Evolutionary conservation across 2,797 vertebrate genomes (phyloP).

Genomic region (Alauda arvensis): DNA sequence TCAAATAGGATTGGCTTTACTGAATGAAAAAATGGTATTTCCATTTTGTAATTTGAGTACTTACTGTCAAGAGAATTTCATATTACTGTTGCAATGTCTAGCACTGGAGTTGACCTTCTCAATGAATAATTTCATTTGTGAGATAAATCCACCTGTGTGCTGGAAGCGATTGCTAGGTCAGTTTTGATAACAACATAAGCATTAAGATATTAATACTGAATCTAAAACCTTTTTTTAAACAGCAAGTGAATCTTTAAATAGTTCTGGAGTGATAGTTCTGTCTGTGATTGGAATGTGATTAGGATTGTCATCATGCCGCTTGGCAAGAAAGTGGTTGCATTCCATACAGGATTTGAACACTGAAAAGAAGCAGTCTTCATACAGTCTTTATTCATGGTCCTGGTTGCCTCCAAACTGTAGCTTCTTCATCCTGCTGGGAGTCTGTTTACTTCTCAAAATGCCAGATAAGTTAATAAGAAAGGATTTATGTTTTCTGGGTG

Average conservation of each 20-base stretch:
- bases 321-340: not conserved
- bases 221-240: not conserved
- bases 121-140: not conserved
- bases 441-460: not conserved
- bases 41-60: not conserved
- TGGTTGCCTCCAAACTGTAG: not conserved
- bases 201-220: not conserved
- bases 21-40: conserved; percentile 88
- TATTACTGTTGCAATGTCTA: not conserved
- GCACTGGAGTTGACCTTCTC: not conserved
- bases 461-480: not conserved
- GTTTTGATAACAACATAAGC: not conserved
- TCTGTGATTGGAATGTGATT: not conserved
- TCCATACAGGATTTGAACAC: not conserved
- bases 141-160: not conserved
- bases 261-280: not conserved
- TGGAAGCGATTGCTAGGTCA: not conserved
- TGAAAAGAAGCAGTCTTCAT: not conserved
- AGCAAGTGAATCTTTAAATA: not conserved
- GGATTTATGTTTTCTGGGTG: not conserved
- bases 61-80: not conserved
- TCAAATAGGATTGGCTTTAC: conserved; percentile 86
- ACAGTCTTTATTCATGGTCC: not conserved
- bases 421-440: not conserved
- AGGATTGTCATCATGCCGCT: not conserved